Evolutionary conservation across 1,140 invertebrate genomes (phyloP).

Genomic region (Physella acuta): DNA sequence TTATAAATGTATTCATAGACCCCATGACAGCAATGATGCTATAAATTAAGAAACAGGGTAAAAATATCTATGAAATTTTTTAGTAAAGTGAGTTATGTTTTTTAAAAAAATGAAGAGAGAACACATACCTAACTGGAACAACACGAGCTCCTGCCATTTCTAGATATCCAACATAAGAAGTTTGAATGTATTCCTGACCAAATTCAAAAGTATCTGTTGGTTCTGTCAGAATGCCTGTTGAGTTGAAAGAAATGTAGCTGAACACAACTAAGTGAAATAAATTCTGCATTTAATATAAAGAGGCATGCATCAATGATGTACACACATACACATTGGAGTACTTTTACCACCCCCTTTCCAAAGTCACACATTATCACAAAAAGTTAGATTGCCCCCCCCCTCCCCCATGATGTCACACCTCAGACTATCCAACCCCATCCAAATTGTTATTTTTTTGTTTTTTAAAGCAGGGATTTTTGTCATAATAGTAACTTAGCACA

Average conservation of each 20-base stretch:
- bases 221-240: slow-evolving; percentile 14
- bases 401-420: background rate
- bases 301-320: background rate
- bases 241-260: no score
- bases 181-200: slow-evolving; percentile 69
- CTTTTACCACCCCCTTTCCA: background rate
- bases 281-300: background rate
- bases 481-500: no score
- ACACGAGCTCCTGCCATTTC: slow-evolving; percentile 81
- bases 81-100: background rate
- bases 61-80: no score
- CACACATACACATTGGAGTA: background rate
- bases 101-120: background rate
- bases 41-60: no score
- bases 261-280: no score
- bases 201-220: slow-evolving; percentile 5
- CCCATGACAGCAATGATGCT: no score
- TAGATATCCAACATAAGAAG: slow-evolving; percentile 84
- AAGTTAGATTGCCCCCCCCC: background rate
- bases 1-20: no score
- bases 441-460: no score
- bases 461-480: no score
- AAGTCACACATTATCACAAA: no score
- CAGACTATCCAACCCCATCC: background rate
- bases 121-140: slow-evolving; percentile 76